Evolutionary conservation across 2,888 invertebrate genomes (phyloP).

Genomic region (Theristus sp.): DNA sequence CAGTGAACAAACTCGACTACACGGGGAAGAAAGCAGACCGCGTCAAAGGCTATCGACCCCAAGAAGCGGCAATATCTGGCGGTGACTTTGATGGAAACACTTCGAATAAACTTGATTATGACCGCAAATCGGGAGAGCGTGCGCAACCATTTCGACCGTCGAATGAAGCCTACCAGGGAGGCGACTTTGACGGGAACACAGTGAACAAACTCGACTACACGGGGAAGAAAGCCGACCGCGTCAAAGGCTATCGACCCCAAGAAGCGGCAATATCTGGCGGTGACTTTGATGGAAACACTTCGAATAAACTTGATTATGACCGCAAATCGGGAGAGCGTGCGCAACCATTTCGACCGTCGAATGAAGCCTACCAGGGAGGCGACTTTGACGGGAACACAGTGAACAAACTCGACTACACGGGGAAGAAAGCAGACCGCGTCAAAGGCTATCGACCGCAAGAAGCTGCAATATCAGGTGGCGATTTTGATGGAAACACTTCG

Average conservation of each 20-base stretch:
- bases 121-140: neutral
- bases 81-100: conserved; percentile 1
- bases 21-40: neutral
- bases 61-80: too few species aligned
- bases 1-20: neutral
- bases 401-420: neutral
- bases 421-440: neutral
- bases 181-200: neutral
- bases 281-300: neutral
- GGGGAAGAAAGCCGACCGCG: neutral
- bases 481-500: neutral
- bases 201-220: neutral
- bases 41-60: neutral
- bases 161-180: neutral
- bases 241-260: neutral
- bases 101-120: neutral
- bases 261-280: neutral
- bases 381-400: neutral
- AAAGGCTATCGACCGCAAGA: neutral
- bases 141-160: neutral
- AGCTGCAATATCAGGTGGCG: neutral
- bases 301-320: neutral
- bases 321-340: neutral
- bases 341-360: neutral
- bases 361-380: neutral